A percentile compares a stretch with the other conserved stretches of the same genome.
Evolutionary conservation across 2,888 invertebrate genomes (phyloP).

Genomic region (Ecdyonurus torrentis): DNA sequence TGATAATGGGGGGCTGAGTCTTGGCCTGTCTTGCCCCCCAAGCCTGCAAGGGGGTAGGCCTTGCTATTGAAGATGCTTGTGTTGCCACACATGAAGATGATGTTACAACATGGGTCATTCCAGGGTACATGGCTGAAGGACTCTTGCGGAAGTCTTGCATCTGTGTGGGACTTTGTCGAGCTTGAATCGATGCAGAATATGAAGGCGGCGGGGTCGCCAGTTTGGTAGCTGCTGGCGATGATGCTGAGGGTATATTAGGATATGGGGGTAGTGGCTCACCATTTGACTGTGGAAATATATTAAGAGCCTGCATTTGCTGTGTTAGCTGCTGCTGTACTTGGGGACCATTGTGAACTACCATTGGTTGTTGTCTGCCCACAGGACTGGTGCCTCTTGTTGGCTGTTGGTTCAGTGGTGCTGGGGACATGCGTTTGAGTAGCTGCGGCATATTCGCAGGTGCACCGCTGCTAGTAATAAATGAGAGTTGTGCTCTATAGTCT

Average conservation of each 20-base stretch:
- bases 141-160: constrained; percentile 66
- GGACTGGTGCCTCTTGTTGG: constrained; percentile 50
- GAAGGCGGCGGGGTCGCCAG: constrained; percentile 48
- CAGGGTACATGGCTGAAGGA: constrained; percentile 73
- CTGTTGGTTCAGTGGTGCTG: constrained; percentile 42
- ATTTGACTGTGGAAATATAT: constrained; percentile 44
- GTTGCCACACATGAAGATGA: constrained; percentile 61
- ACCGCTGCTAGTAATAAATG: constrained; percentile 23
- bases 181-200: constrained; percentile 72
- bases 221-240: constrained; percentile 40
- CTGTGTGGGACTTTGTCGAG: constrained; percentile 71
- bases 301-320: constrained; percentile 77
- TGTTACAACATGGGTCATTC: constrained; percentile 38
- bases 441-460: constrained; percentile 50
- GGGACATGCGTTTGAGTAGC: constrained; percentile 59
- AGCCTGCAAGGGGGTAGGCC: constrained; percentile 67
- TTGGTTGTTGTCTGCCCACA: constrained; percentile 51
- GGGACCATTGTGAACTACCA: constrained; percentile 33
- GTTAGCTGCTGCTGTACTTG: constrained; percentile 64
- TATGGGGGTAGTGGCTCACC: constrained; percentile 52
- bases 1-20: constrained; percentile 84
- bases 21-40: constrained; percentile 77
- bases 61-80: constrained; percentile 39
- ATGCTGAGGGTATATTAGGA: constrained; percentile 32
- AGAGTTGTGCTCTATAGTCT: constrained; percentile 32